Evolutionary conservation across 2,888 invertebrate genomes (phyloP).

Genomic region (Meghimatium bilineatum): DNA sequence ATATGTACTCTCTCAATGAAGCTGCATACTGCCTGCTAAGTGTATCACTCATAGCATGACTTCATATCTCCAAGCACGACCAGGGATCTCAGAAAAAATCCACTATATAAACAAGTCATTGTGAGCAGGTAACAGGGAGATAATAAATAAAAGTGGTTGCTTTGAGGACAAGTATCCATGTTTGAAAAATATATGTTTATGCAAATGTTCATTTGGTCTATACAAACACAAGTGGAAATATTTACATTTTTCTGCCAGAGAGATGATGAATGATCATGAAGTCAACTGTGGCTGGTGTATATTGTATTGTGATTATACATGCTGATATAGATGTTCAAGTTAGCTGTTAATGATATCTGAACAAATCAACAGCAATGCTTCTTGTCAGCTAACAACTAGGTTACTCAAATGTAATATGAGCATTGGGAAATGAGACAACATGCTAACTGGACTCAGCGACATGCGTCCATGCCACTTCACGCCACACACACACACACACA

Average conservation of each 20-base stretch:
- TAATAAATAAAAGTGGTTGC: no score
- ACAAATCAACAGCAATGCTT: slow-evolving; percentile 26
- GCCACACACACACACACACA: slow-evolving; percentile 25
- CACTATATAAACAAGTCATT: no score
- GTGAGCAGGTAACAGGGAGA: no score
- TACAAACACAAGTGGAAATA: slow-evolving; percentile 1
- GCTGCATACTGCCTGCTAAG: no score
- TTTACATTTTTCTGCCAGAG: slow-evolving; percentile 3
- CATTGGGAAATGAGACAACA: slow-evolving; percentile 47
- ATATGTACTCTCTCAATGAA: no score
- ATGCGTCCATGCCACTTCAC: slow-evolving; percentile 52
- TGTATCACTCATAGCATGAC: no score
- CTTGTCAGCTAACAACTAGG: slow-evolving; percentile 17
- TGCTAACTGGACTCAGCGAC: slow-evolving; percentile 52
- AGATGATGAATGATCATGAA: slow-evolving; percentile 32
- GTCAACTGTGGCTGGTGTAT: background rate
- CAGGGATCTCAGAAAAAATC: no score
- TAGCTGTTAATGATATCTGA: slow-evolving; percentile 21
- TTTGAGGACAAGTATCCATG: no score
- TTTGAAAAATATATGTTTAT: slow-evolving; percentile 1
- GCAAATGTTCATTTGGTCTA: background rate
- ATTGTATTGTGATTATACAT: slow-evolving; percentile 20
- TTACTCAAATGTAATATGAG: slow-evolving; percentile 37
- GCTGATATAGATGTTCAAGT: slow-evolving; percentile 13
- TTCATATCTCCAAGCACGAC: no score